Conservation (phyloP, 2,113 vertebrate species). For the Pongo pygmaeus region DNA sequence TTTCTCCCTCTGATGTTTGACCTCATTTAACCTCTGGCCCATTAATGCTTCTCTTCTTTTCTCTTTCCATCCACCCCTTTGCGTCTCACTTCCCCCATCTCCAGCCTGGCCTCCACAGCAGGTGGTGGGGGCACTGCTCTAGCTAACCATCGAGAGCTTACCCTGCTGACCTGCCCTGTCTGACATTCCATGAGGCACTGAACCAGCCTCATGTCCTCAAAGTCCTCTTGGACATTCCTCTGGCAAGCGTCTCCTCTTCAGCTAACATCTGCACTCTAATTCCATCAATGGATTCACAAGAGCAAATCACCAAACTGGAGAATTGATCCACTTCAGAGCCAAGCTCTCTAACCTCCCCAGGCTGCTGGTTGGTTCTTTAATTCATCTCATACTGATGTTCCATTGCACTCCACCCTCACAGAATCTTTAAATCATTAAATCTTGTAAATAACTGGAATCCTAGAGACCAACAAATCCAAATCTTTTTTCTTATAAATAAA, state of each 20-base stretch:
- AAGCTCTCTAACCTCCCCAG: neutral
- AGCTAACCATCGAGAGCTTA: neutral
- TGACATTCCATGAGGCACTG: neutral
- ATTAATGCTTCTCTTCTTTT: neutral
- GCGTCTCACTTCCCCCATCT: neutral
- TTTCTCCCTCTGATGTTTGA: neutral
- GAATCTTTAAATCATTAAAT: neutral
- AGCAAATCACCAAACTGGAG: neutral
- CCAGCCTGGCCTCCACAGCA: neutral
- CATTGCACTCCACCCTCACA: neutral
- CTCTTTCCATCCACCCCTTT: neutral
- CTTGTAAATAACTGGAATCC: neutral
- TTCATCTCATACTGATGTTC: neutral
- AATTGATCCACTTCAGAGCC: neutral
- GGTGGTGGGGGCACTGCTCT: neutral
- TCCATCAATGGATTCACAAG: neutral
- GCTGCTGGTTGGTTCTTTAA: neutral
- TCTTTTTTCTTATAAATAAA: constrained; percentile 29
- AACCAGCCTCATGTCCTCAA: neutral
- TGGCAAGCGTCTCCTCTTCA: neutral
- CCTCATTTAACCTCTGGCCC: neutral
- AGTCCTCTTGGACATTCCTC: neutral
- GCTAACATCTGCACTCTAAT: neutral
- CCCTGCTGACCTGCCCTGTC: neutral
- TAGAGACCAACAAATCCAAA: neutral